Evolutionary conservation across 2,113 vertebrate genomes (phyloP).

Genomic region (Gobiocypris rarus): DNA sequence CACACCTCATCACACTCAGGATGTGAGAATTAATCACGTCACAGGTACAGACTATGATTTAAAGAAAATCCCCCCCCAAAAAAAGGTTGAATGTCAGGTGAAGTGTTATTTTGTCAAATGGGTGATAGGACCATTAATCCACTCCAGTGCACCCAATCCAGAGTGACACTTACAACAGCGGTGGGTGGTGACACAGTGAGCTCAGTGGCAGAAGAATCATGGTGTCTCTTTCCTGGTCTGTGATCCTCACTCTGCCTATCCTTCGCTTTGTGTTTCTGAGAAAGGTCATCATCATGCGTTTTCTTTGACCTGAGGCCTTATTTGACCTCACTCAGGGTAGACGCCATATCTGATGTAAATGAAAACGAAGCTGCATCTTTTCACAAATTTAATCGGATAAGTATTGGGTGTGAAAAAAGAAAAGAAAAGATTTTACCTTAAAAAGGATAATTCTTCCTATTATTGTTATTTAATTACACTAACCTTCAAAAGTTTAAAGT

Average conservation of each 20-base stretch:
- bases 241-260: not conserved
- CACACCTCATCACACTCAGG: constrained; percentile 45
- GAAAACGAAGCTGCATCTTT: not conserved
- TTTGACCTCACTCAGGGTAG: not conserved
- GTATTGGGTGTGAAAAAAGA: not conserved
- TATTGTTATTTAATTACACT: not conserved
- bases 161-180: constrained; percentile 49
- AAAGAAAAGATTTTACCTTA: not conserved
- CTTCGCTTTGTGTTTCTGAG: not conserved
- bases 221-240: not conserved
- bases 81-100: constrained; percentile 47
- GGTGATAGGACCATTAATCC: constrained; percentile 56
- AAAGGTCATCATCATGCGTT: not conserved
- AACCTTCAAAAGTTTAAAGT: not conserved
- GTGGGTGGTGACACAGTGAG: constrained; percentile 55
- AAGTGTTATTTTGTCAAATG: constrained; percentile 60
- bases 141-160: constrained; percentile 55
- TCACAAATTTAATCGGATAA: not conserved
- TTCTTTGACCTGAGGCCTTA: not conserved
- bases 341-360: not conserved
- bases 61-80: not conserved
- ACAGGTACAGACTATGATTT: constrained; percentile 49
- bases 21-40: constrained; percentile 49
- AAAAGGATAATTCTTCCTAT: not conserved
- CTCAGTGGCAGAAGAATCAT: constrained; percentile 48